Evolutionary conservation across 64 coral and sea anemone species (phyloP), one percentile per base, ranked within the genome.

Genomic region (Montipora efflorescens): DNA sequence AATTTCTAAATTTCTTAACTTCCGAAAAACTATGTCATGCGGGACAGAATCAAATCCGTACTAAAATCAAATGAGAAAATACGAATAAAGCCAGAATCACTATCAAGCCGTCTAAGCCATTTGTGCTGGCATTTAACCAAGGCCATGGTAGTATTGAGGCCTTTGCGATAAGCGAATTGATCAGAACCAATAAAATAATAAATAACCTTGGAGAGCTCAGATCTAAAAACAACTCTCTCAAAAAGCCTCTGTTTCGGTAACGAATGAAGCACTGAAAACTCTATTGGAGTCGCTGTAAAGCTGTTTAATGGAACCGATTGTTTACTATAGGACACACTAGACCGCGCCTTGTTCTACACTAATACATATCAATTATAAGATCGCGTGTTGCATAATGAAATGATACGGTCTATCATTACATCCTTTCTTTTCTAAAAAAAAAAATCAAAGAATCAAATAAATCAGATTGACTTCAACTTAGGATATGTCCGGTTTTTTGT

Each of bases 391-490:
- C 64, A 67, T 67, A 67, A 67, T 67, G 8, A 67, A 67, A 67
- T 67, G 64, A 67, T 67, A 67, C 64, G 18, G 14, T 67, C 64
- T 67, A 67, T 67, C 64, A 13, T 67, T 67, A 67, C 64, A 67
- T 67, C 64, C 64, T 19, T 67, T 67, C 64, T 67, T 67, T 15
- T 67, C 64, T 67, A 67, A 19, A 67, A 67, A 67, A 67, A 59
- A 59, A 59, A 57, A 57, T 67, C 64, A 67, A 67, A 67, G 64
- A 67, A 67, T 67, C 13, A 67, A 67, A 67, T 67, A 67, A 67
- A 67, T 67, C 64, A 67, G 14, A 67, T 19, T 19, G 64, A 67
- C 8, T 19, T 67, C 64, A 67, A 67, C 64, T 67, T 67, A 67
- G 64, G 64, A 67, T 13, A 67, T 67, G 64, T 67, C 64, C 15